Evolutionary conservation across 2,797 vertebrate species (phyloP).

Genomic region (Percopsis omiscomaycus): DNA sequence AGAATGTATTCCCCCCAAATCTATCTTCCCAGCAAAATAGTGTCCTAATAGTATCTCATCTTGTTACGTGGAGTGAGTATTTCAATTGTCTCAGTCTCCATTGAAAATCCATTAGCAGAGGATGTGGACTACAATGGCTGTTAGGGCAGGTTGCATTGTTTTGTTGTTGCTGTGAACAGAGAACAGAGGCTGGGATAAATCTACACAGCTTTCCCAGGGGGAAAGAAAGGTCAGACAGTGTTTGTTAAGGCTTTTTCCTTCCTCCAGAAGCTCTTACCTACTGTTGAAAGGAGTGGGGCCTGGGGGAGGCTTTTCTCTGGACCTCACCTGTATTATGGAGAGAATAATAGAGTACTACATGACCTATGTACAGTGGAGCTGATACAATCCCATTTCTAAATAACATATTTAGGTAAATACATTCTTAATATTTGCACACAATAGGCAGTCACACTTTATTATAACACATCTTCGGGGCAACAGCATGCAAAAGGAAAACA

Average conservation of each 20-base stretch:
- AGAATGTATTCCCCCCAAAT: conserved; percentile 10
- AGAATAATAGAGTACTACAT: conserved; percentile 24
- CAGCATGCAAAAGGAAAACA: too few relatives aligned
- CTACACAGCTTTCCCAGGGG: conserved; percentile 33
- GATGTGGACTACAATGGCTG: conserved; percentile 19
- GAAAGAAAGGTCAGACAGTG: conserved; percentile 29
- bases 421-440: too few relatives aligned
- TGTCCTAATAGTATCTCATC: background rate
- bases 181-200: conserved; percentile 39
- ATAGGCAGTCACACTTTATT: too few relatives aligned
- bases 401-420: too few relatives aligned
- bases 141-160: conserved; percentile 21
- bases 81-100: background rate
- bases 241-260: conserved; percentile 60
- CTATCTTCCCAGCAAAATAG: conserved; percentile 4
- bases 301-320: conserved; percentile 18
- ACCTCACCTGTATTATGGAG: conserved; percentile 37
- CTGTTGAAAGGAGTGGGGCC: conserved; percentile 14
- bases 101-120: conserved; percentile 19
- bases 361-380: background rate
- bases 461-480: too few relatives aligned
- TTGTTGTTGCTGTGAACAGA: conserved; percentile 28
- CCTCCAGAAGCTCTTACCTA: conserved; percentile 42
- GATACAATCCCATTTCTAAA: too few relatives aligned
- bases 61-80: too few relatives aligned